Percentiles rank a stretch among this genome's conserved stretches.
Conservation (phyloP, 2,113 vertebrate genomes). For the Meriones unguiculatus region DNA sequence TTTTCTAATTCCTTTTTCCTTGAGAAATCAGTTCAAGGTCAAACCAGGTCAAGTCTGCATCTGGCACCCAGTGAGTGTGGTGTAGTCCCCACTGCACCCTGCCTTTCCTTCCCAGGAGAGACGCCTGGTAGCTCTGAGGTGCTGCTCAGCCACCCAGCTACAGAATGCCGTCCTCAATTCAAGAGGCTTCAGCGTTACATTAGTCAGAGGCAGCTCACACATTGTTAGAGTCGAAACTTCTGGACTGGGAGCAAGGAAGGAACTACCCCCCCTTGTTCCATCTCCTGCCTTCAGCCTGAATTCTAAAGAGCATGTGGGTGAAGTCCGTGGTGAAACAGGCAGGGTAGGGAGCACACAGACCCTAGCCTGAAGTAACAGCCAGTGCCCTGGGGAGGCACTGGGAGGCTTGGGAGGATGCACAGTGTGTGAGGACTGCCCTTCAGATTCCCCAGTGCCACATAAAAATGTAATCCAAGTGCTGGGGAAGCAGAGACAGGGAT, state of each 20-base stretch:
- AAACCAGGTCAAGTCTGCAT: background rate
- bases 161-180: no score
- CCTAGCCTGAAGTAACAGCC: background rate
- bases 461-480: background rate
- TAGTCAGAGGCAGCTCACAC: background rate
- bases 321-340: background rate
- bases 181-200: background rate
- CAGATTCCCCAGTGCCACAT: background rate
- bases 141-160: background rate
- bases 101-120: background rate
- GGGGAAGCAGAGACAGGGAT: background rate
- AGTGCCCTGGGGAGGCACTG: no score
- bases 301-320: background rate
- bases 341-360: background rate
- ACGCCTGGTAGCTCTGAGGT: background rate
- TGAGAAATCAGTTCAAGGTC: background rate
- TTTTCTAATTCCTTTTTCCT: background rate
- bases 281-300: background rate
- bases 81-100: background rate
- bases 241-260: background rate
- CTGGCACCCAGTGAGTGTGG: rapidly evolving
- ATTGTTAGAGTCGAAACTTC: background rate
- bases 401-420: no score
- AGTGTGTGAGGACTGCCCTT: background rate
- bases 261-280: background rate